Base-by-base conservation (phyloP, 2,113 vertebrate genomes). In the Seriola rivoliana region DNA sequence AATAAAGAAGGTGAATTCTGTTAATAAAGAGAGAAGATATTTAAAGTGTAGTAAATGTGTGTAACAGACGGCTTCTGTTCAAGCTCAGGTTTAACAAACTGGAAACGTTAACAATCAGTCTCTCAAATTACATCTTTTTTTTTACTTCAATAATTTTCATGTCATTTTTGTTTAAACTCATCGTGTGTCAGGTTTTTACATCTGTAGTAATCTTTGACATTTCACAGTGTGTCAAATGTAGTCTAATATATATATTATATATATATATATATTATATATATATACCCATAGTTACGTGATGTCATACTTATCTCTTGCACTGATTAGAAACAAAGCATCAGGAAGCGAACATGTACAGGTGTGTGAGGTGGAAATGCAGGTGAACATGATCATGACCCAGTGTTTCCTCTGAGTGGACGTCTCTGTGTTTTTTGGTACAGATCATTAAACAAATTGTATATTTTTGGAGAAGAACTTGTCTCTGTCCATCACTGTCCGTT, bases 401-500 rank as follows among this genome's bases (percentile, higher is more conserved):
- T 93, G 90, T 93, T 92, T 91, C 78, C 70, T 93, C 84, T 80
- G 88, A 93, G 91, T 95, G 88, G 76, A 84, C 81, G 91, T 91
- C 62, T 71, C 54, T 84, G 75, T 89, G 73, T 87, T 91, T 89
- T 93, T 94, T 94, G 91, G 93, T 95, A 95, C 91, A 91, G 88
- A 92, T 93, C 91, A 95, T 95, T 95, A 94, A 95, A 92, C 91
- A 91, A 95, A 95, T 95, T 91, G 91, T 96, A 93, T 96, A 96
- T 95, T 96, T 96, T 96, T 96, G 89, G 90, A 95, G 82, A 92
- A 93, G 73, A 81, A 6, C 36, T 54, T 38, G 81, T 89, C 10
- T 82, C 57, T 48, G 70, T 71, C 54, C 78, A 38, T 85, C 59
- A 76, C 21, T 57, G 13, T 8, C 67, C 75, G 54, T 14, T 29